Evolutionary conservation across 2,888 invertebrate genomes (phyloP).

Genomic region (Parthenolecanium corni): DNA sequence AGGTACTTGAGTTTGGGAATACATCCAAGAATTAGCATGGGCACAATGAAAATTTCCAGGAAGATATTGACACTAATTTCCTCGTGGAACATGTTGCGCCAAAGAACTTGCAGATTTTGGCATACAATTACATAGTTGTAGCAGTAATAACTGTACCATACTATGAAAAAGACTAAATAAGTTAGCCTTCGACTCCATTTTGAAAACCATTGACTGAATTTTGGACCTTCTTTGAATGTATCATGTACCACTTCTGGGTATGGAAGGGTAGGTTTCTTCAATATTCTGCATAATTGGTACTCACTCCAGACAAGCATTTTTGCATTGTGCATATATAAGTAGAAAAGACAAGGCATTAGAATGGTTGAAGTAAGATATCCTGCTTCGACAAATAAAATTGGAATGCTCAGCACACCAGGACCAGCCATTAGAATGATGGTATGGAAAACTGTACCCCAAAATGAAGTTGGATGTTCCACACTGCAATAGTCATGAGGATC

Average conservation of each 20-base stretch:
- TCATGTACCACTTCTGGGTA: slow-evolving; percentile 1
- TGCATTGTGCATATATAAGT: slow-evolving; percentile 2
- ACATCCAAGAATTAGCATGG: slow-evolving; percentile 64
- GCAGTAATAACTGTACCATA: not conserved
- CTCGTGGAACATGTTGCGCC: not conserved
- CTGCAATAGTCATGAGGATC: not conserved
- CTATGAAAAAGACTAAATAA: not conserved
- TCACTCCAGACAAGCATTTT: not conserved
- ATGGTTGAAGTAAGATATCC: not conserved
- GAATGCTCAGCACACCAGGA: slow-evolving; percentile 11
- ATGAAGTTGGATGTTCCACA: not conserved
- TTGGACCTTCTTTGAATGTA: slow-evolving; percentile 5
- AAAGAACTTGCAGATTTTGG: not conserved
- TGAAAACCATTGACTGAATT: not conserved
- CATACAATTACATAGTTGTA: not conserved
- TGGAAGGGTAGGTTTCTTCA: not conserved
- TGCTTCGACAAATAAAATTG: not conserved
- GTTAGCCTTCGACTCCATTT: not conserved
- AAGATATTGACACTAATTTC: slow-evolving; percentile 31
- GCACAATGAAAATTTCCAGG: slow-evolving; percentile 35
- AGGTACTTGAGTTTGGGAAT: slow-evolving; percentile 71
- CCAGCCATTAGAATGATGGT: slow-evolving; percentile 6
- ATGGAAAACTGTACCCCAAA: slow-evolving; percentile 5
- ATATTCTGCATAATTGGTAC: slow-evolving; percentile 7
- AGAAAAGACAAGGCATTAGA: not conserved